Percentiles rank a stretch among this genome's conserved stretches.
Conservation (phyloP, 2,888 invertebrate species). For the Cordilura impudica region DNA sequence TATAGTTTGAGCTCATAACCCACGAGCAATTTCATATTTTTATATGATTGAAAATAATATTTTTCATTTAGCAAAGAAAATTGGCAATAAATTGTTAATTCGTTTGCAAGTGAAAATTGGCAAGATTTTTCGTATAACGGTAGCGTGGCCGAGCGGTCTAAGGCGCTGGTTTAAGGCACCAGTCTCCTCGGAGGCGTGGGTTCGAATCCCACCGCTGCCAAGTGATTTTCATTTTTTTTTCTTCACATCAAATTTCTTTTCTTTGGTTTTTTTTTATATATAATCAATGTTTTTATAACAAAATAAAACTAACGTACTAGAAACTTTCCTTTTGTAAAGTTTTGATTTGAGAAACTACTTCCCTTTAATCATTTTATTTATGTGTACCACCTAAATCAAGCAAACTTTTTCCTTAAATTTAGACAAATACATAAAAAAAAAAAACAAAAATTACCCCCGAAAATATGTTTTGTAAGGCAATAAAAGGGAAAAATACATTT, state of each 20-base stretch:
- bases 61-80: too few species aligned
- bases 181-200: conserved; percentile 76
- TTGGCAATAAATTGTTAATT: too few species aligned
- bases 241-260: conserved; percentile 5
- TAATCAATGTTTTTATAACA: not conserved
- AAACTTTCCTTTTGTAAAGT: conserved; percentile 15
- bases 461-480: conserved; percentile 51
- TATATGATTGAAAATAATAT: too few species aligned
- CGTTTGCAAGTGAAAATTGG: not conserved
- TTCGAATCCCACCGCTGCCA: conserved; percentile 77
- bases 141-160: conserved; percentile 77
- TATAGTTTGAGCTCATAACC: too few species aligned
- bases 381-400: conserved; percentile 47
- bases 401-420: conserved; percentile 17
- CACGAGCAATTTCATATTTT: too few species aligned
- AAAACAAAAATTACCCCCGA: conserved; percentile 37
- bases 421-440: not conserved
- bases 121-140: conserved; percentile 20
- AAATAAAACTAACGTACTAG: not conserved
- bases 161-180: conserved; percentile 77
- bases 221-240: not conserved
- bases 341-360: conserved; percentile 44
- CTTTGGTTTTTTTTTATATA: not conserved
- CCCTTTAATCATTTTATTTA: conserved; percentile 58
- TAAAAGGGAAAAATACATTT: conserved; percentile 24